Conservation (phyloP, 2,888 invertebrate genomes). For the Drosophila austrosaltans region DNA sequence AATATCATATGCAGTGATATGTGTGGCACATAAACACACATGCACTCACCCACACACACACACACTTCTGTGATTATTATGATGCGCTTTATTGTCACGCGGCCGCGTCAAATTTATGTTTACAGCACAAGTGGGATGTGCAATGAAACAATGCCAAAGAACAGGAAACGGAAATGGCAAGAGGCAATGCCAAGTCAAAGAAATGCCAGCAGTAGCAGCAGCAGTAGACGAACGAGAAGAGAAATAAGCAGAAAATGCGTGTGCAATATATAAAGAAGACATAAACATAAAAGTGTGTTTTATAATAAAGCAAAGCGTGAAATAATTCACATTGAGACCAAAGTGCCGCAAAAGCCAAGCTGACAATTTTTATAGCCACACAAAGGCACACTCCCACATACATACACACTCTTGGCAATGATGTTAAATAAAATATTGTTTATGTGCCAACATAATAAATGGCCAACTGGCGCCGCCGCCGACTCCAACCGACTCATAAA, state of each 20-base stretch:
- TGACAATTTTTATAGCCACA: constrained; percentile 77
- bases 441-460: constrained; percentile 77
- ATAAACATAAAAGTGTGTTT: constrained; percentile 79
- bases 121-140: constrained; percentile 70
- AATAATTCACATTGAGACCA: constrained; percentile 69
- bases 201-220: constrained; percentile 39
- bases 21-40: neutral
- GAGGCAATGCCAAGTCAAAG: constrained; percentile 8
- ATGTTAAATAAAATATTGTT: constrained; percentile 80
- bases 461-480: constrained; percentile 53
- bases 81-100: constrained; percentile 74
- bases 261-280: constrained; percentile 71
- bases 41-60: neutral
- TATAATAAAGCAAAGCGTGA: constrained; percentile 80
- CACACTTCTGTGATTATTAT: constrained; percentile 56
- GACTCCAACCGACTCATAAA: constrained; percentile 64
- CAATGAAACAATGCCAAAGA: constrained; percentile 65
- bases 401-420: constrained; percentile 57
- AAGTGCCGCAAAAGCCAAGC: constrained; percentile 60
- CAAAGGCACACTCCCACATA: constrained; percentile 12
- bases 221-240: neutral
- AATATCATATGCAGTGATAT: constrained; percentile 3
- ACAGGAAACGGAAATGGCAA: constrained; percentile 53
- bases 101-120: constrained; percentile 73
- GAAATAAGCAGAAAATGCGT: constrained; percentile 53